Conservation (phyloP, 1,140 invertebrate species). For the Lanistes nyassanus region DNA sequence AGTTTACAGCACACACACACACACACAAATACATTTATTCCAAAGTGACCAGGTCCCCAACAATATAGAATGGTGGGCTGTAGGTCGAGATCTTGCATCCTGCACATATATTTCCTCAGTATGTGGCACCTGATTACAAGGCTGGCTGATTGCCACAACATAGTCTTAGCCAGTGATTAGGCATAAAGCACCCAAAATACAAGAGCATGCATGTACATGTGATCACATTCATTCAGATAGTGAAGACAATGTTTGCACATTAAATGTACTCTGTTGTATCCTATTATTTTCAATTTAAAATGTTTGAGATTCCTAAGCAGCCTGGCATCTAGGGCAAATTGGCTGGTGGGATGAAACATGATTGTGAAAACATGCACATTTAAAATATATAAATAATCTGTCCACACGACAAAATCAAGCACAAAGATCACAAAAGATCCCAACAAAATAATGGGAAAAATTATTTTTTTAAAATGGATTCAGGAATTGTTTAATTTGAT, state of each 20-base stretch:
- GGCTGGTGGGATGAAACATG: too few relatives aligned
- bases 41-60: too few relatives aligned
- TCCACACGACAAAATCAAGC: not conserved
- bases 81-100: too few relatives aligned
- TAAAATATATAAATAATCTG: not conserved
- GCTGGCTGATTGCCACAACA: too few relatives aligned
- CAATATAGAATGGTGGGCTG: too few relatives aligned
- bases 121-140: too few relatives aligned
- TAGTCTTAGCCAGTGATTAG: too few relatives aligned
- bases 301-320: not conserved
- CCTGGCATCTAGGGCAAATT: not conserved
- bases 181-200: too few relatives aligned
- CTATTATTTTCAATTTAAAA: not conserved
- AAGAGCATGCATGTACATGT: constrained; percentile 11
- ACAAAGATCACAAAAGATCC: not conserved
- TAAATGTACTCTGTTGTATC: not conserved
- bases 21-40: too few relatives aligned
- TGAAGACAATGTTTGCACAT: not conserved
- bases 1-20: too few relatives aligned
- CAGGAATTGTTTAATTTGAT: not conserved
- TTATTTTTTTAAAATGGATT: not conserved
- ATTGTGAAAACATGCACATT: too few relatives aligned
- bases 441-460: not conserved
- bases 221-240: not conserved
- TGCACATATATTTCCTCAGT: too few relatives aligned